phyloP scores from a whole-genome alignment of 2,888 invertebrate species.

The Teleogryllus oceanicus region DNA sequence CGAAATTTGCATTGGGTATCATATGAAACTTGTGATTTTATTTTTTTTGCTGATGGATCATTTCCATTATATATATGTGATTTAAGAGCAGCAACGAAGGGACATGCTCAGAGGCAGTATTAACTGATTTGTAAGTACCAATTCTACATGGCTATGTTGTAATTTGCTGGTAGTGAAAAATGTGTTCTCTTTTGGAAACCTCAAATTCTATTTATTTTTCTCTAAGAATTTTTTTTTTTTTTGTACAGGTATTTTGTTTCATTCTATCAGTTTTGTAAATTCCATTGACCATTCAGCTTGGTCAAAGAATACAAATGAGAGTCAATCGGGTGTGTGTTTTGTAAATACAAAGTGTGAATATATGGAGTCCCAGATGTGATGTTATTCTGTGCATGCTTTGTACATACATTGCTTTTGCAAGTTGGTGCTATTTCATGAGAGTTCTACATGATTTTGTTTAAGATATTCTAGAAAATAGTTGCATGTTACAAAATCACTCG shows the following conservation, averaged over 20 bases:
- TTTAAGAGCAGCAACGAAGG: background rate
- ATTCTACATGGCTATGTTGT: too few relatives aligned
- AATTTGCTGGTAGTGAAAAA: too few relatives aligned
- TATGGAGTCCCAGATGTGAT: too few relatives aligned
- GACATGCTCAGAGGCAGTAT: background rate
- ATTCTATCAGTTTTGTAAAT: background rate
- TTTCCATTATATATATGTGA: background rate
- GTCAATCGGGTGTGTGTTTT: background rate
- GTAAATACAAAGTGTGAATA: background rate
- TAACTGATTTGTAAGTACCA: too few relatives aligned
- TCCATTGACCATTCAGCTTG: background rate
- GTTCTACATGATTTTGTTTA: too few relatives aligned
- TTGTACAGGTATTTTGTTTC: background rate
- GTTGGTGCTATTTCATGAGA: background rate
- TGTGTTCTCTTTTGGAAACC: too few relatives aligned
- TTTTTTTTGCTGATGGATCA: background rate
- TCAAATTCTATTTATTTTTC: background rate
- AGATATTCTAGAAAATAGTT: background rate
- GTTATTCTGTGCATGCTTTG: background rate
- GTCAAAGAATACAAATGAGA: background rate
- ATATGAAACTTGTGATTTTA: background rate
- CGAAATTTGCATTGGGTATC: background rate
- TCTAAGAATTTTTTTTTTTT: background rate
- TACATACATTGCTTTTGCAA: background rate
- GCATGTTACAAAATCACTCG: background rate